These are phyloP conservation scores for Paedocypris micromegethes DNA, from an alignment of 2,797 vertebrate species.

Conservation along the genomic window DNA sequence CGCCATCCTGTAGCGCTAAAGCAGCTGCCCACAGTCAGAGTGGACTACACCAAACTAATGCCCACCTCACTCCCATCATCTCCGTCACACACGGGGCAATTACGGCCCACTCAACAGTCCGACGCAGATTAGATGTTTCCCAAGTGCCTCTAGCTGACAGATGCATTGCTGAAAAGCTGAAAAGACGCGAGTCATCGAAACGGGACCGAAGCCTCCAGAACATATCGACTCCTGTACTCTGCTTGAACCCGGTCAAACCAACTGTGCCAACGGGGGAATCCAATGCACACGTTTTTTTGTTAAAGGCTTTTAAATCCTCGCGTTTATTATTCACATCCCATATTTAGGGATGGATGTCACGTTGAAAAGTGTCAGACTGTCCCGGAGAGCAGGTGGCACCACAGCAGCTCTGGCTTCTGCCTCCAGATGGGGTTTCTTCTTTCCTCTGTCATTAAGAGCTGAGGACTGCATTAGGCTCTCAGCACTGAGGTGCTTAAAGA, in stretches of 20 bases:
- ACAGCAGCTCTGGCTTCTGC: conserved; percentile 39
- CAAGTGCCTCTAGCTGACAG: conserved; percentile 37
- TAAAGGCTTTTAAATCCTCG: too few species aligned
- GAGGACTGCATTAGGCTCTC: conserved; percentile 45
- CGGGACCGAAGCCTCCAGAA: conserved; percentile 59
- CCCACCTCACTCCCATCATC: conserved; percentile 34
- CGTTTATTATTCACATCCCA: background rate
- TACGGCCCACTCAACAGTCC: conserved; percentile 22
- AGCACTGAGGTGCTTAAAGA: conserved; percentile 45
- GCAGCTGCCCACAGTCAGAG: conserved; percentile 4
- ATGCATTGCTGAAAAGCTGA: conserved; percentile 35
- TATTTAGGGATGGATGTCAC: too few species aligned
- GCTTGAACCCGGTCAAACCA: conserved; percentile 74
- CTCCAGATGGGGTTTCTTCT: conserved; percentile 48
- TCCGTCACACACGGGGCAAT: conserved; percentile 28
- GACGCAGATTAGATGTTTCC: conserved; percentile 38
- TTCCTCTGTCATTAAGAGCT: conserved; percentile 48
- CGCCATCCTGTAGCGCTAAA: conserved; percentile 57
- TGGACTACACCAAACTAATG: conserved; percentile 19
- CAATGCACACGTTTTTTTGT: background rate
- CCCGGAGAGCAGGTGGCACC: conserved; percentile 27
- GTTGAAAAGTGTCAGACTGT: too few species aligned
- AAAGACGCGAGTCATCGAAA: conserved; percentile 69
- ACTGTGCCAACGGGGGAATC: conserved; percentile 5
- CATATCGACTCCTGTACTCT: conserved; percentile 78